Base-by-base conservation (phyloP, 2,888 invertebrate species). In the Idaea aversata region DNA sequence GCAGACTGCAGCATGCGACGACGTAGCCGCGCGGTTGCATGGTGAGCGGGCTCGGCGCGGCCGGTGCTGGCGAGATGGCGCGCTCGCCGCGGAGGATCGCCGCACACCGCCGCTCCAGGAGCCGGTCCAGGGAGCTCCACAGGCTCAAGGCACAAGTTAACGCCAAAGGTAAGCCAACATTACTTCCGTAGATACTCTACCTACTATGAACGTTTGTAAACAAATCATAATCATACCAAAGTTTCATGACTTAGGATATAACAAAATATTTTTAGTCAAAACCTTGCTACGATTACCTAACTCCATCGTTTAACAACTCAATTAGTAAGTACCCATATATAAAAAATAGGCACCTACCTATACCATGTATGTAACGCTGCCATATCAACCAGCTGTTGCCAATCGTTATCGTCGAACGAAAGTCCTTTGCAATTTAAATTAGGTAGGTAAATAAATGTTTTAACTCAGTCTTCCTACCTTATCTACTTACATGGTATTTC, bases 21-120 rank as follows among this genome's bases (percentile, higher is more conserved):
- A 25, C 25, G 60, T 68, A 61, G 64, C 63, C 60, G 67, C 58
- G 38, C 57, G 62, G 61, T 47, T 65, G 57, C 67, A 63, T 59
- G 63, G 65, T n/a, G 64, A 63, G 60, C 57, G 7, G 64, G 57
- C 36, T 59, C 62, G 65, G 57, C 57, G 64, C 57, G 57, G 25
- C 69, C 65, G 67, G 68, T 61, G 67, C 65, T 67, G 70, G 70
- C 61, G 75, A 62, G 67, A 91, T 93, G 93, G 91, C 91, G 71
- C 88, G 92, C 38, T 92, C 93, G 25, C 91, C 92, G 70, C 81
- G 91, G 66, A 80, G 90, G 79, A 83, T 89, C 62, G 77, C 88
- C 7, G 86, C 87, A 15, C 87, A 86, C 65, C 80, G 91, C 66
- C 77, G 90, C 69, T 85, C 86, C 72, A 75, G 90, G 69, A 89